phyloP scores from a whole-genome alignment of 2,888 invertebrate genomes.

The Epinotia ramella region DNA sequence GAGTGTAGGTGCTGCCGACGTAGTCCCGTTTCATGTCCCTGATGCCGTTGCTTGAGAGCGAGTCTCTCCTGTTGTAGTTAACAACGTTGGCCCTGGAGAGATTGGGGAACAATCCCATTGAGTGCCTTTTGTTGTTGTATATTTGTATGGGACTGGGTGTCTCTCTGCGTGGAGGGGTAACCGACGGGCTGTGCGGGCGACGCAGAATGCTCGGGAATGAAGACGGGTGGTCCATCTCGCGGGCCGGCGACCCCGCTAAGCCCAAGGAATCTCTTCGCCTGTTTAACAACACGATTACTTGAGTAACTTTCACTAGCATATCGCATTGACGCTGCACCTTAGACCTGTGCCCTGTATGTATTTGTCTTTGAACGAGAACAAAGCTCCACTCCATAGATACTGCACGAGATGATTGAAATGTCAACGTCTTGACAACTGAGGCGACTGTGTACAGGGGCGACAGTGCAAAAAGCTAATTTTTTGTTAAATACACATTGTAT shows the following conservation, averaged over 20 bases:
- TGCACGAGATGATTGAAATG: constrained; percentile 15
- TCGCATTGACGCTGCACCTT: constrained; percentile 27
- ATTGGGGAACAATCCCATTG: constrained; percentile 79
- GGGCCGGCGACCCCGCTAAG: constrained; percentile 83
- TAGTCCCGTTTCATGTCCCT: constrained; percentile 84
- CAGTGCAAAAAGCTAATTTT: not conserved
- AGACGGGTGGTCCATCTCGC: constrained; percentile 89
- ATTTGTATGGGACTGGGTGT: constrained; percentile 78
- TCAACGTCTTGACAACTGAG: not conserved
- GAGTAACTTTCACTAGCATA: constrained; percentile 47
- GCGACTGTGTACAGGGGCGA: too few relatives aligned
- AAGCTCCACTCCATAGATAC: constrained; percentile 1
- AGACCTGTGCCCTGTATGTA: constrained; percentile 36
- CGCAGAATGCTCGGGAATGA: constrained; percentile 89
- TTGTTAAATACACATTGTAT: not conserved
- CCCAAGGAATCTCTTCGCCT: constrained; percentile 87
- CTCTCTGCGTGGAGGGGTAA: constrained; percentile 80
- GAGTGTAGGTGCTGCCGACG: constrained; percentile 75
- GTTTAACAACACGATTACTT: constrained; percentile 56
- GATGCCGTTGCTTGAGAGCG: constrained; percentile 68
- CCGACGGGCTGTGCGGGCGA: constrained; percentile 80
- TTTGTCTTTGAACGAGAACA: constrained; percentile 7
- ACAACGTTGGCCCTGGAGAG: constrained; percentile 71
- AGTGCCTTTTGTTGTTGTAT: constrained; percentile 71
- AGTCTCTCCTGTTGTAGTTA: constrained; percentile 79